These are phyloP conservation scores for Eilema sororculum DNA, from an alignment of 2,888 invertebrate genomes.

Conservation along the genomic window DNA sequence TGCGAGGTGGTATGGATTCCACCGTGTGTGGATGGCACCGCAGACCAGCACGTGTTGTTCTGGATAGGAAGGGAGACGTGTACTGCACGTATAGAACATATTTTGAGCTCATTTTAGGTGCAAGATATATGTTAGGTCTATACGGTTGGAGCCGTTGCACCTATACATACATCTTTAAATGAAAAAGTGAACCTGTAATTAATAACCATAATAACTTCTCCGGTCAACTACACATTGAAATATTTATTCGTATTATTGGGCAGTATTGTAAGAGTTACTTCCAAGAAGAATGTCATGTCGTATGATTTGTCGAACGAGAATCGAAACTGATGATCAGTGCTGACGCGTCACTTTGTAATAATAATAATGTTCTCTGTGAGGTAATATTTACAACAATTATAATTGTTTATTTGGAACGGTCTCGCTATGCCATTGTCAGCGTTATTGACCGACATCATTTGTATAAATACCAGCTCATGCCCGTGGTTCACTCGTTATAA, in stretches of 20 bases:
- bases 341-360: neutral
- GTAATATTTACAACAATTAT: constrained; percentile 8
- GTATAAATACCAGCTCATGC: constrained; percentile 17
- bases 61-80: no score
- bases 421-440: constrained; percentile 15
- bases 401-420: constrained; percentile 15
- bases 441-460: constrained; percentile 38
- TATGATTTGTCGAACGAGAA: constrained; percentile 13
- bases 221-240: neutral
- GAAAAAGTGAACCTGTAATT: no score
- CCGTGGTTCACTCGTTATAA: neutral
- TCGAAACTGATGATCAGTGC: neutral
- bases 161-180: no score
- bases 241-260: neutral
- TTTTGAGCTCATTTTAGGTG: no score
- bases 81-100: no score
- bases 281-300: constrained; percentile 17
- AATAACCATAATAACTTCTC: no score
- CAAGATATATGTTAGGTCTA: no score
- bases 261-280: neutral
- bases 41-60: no score
- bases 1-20: no score
- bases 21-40: no score
- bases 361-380: neutral
- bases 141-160: no score